These are phyloP conservation scores for Whitmania pigra DNA, from an alignment of 1,140 invertebrate genomes.

Conservation along the genomic window DNA sequence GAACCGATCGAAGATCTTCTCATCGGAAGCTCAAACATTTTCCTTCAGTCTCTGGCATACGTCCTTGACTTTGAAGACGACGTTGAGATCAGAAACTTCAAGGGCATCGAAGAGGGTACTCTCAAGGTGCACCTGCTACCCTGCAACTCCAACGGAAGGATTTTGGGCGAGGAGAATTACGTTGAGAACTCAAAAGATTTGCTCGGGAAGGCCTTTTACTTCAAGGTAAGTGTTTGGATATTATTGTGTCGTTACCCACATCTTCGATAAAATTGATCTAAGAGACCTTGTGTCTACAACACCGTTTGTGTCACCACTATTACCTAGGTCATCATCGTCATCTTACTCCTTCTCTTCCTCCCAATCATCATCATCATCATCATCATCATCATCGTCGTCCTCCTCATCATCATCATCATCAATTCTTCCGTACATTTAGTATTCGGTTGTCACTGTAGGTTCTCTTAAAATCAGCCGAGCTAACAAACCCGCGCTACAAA, in stretches of 20 bases:
- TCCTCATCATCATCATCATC: background rate
- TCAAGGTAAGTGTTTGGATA: conserved; percentile 33
- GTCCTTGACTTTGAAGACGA: conserved; percentile 41
- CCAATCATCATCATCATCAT: background rate
- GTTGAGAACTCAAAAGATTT: conserved; percentile 39
- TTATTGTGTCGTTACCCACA: background rate
- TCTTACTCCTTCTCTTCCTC: background rate
- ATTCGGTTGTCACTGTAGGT: conserved; percentile 26
- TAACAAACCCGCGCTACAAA: conserved; percentile 36
- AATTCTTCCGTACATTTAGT: background rate
- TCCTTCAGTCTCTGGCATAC: conserved; percentile 40
- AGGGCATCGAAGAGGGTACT: conserved; percentile 39
- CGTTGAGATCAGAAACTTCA: conserved; percentile 39
- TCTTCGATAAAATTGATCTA: background rate
- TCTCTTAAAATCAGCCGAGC: conserved; percentile 30
- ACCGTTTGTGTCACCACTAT: background rate
- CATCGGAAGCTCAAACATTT: conserved; percentile 40
- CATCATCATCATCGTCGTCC: background rate
- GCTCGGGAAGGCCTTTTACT: conserved; percentile 38
- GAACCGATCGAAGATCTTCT: conserved; percentile 41
- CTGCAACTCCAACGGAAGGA: conserved; percentile 40
- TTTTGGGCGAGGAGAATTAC: conserved; percentile 38
- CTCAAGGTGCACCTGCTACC: conserved; percentile 39
- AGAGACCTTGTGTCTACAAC: background rate
- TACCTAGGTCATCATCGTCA: background rate